Evolutionary conservation across 2,113 vertebrate genomes (phyloP).

Genomic region (Nettapus auritus): DNA sequence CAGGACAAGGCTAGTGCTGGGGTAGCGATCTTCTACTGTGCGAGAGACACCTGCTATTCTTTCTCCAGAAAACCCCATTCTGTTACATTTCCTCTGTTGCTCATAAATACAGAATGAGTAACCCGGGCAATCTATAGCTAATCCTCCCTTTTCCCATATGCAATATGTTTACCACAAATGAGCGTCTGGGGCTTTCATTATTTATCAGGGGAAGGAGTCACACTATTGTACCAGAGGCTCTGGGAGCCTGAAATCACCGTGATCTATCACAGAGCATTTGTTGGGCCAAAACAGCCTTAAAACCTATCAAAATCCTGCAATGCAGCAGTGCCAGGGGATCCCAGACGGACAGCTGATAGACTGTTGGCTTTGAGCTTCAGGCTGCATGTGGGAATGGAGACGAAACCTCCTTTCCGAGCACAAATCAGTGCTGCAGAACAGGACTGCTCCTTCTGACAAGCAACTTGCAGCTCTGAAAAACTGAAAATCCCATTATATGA

Average conservation of each 20-base stretch:
- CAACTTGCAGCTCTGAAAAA: neutral
- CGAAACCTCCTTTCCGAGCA: neutral
- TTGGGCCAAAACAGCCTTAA: neutral
- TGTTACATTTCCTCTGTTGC: neutral
- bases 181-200: neutral
- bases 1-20: neutral
- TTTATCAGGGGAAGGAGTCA: neutral
- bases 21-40: neutral
- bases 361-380: neutral
- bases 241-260: neutral
- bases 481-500: neutral
- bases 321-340: neutral
- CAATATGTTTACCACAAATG: neutral
- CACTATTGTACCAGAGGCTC: neutral
- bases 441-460: rapidly evolving
- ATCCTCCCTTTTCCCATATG: neutral
- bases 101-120: neutral
- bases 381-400: rapidly evolving
- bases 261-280: neutral
- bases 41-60: neutral
- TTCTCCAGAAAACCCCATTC: neutral
- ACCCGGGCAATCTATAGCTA: neutral
- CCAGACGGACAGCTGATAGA: rapidly evolving
- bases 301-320: neutral
- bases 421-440: neutral